phyloP scores from a whole-genome alignment of 37 sponge, comb jelly and placozoan genomes.

The Cladorhizidae sp. region DNA sequence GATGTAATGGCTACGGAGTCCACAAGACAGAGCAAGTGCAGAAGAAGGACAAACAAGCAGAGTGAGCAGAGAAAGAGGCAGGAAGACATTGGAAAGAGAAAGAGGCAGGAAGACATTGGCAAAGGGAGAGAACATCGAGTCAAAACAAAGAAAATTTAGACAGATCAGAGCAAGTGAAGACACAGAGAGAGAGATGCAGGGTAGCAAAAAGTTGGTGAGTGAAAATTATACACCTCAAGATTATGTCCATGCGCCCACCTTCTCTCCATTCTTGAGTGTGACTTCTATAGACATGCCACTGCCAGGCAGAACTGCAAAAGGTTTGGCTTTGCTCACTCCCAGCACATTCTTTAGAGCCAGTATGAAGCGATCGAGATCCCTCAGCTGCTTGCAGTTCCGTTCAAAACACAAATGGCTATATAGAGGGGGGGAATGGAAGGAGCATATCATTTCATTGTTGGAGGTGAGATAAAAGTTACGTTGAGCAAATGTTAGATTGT shows the following conservation, averaged over 20 bases:
- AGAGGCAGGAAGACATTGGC: too few relatives aligned
- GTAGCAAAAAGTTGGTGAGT: too few relatives aligned
- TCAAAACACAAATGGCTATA: slow-evolving; percentile 60
- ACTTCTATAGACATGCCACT: slow-evolving; percentile 88
- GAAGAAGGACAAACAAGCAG: too few relatives aligned
- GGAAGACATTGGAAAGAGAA: too few relatives aligned
- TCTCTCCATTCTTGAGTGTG: slow-evolving; percentile 28
- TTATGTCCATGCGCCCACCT: slow-evolving; percentile 30
- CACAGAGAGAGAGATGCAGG: too few relatives aligned
- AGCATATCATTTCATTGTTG: neutral
- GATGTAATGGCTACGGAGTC: too few relatives aligned
- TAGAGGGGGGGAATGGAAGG: neutral
- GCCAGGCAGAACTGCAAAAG: slow-evolving; percentile 84
- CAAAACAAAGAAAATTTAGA: neutral
- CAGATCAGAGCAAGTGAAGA: neutral
- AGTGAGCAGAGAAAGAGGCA: too few relatives aligned
- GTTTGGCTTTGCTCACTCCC: slow-evolving; percentile 67
- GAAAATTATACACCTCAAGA: too few relatives aligned
- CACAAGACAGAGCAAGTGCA: too few relatives aligned
- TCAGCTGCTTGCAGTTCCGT: neutral
- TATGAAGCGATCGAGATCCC: slow-evolving; percentile 36
- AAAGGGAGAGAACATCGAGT: too few relatives aligned
- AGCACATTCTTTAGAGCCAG: slow-evolving; percentile 50
- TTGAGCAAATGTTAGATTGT: too few relatives aligned
- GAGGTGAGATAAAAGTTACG: neutral